Evolutionary conservation across 2,113 vertebrate species (phyloP).

Genomic region (Pteronura brasiliensis): DNA sequence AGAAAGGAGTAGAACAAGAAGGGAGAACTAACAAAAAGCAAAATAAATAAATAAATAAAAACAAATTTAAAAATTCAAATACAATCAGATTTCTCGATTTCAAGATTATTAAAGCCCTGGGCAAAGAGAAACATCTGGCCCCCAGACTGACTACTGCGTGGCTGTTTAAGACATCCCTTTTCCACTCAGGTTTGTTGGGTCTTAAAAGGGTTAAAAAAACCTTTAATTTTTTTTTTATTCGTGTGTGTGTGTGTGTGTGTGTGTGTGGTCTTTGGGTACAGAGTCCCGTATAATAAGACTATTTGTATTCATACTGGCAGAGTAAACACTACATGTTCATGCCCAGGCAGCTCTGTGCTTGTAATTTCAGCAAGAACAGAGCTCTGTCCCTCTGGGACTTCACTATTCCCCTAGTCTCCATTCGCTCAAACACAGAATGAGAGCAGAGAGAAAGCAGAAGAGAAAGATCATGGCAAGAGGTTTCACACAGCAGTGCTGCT

Average conservation of each 20-base stretch:
- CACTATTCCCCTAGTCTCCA: slow-evolving; percentile 83
- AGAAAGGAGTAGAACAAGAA: background rate
- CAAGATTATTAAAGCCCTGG: slow-evolving; percentile 10
- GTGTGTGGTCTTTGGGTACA: slow-evolving; percentile 84
- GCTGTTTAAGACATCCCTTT: slow-evolving; percentile 3
- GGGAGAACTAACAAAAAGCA: slow-evolving; percentile 12
- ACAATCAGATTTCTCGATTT: slow-evolving; percentile 17
- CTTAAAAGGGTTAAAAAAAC: slow-evolving; percentile 82
- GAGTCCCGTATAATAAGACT: slow-evolving; percentile 89
- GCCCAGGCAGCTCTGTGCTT: slow-evolving; percentile 87
- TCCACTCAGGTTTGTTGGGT: background rate
- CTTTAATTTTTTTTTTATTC: slow-evolving; percentile 77
- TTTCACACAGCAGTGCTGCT: slow-evolving; percentile 61
- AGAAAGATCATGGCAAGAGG: slow-evolving; percentile 78
- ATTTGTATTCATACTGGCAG: slow-evolving; percentile 91
- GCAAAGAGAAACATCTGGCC: background rate
- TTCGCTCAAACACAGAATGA: slow-evolving; percentile 81
- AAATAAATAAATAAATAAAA: background rate
- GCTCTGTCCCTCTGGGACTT: slow-evolving; percentile 85
- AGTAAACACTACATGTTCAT: slow-evolving; percentile 89
- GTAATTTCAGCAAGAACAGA: slow-evolving; percentile 89
- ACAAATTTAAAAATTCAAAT: background rate
- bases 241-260: background rate
- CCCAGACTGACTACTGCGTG: background rate
- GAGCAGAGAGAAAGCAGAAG: slow-evolving; percentile 71